Evolutionary conservation across 2,113 vertebrate genomes (phyloP).

Genomic region (Haplotaxodon microlepis): DNA sequence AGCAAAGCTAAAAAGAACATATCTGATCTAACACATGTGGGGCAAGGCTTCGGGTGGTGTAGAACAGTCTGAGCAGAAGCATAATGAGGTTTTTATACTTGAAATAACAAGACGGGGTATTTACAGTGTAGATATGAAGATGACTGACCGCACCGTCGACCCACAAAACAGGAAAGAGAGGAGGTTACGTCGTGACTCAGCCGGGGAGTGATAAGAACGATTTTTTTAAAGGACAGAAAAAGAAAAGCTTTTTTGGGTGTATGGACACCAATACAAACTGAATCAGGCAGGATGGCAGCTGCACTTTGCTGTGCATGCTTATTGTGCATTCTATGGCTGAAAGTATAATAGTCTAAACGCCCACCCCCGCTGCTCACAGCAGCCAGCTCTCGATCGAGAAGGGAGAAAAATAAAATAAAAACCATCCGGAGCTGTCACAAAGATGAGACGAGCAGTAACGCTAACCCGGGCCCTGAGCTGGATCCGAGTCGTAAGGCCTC

Average conservation of each 20-base stretch:
- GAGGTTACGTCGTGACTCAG: not conserved
- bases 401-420: not conserved
- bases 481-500: slow-evolving; percentile 33
- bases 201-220: slow-evolving; percentile 14
- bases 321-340: slow-evolving; percentile 36
- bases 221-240: not conserved
- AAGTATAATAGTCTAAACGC: not conserved
- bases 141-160: slow-evolving; percentile 11
- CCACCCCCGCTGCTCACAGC: not conserved
- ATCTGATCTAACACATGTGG: slow-evolving; percentile 22
- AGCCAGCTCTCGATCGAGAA: not conserved
- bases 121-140: not conserved
- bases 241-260: slow-evolving; percentile 8
- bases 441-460: not conserved
- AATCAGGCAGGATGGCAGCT: slow-evolving; percentile 31
- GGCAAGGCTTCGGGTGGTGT: slow-evolving; percentile 32
- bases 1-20: slow-evolving; percentile 55
- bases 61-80: slow-evolving; percentile 49
- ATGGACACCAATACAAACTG: slow-evolving; percentile 13
- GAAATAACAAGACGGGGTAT: slow-evolving; percentile 5
- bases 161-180: not conserved
- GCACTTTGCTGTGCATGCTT: slow-evolving; percentile 36
- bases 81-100: slow-evolving; percentile 3
- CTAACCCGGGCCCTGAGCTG: not conserved
- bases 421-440: not conserved